These are phyloP conservation scores for Rhinogobio ventralis DNA, from an alignment of 2,797 vertebrate genomes.

Conservation along the genomic window DNA sequence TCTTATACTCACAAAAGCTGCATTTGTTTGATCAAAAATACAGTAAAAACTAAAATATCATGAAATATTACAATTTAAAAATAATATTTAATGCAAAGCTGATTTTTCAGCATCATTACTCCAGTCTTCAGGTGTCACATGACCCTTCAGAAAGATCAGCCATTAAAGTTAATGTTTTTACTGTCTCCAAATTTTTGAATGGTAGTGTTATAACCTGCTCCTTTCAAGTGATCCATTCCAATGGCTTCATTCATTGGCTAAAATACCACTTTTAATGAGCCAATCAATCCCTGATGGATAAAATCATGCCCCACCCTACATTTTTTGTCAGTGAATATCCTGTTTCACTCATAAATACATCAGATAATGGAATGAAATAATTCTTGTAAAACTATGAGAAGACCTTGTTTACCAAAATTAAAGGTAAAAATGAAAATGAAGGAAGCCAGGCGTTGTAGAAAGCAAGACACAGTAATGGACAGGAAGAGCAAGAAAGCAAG, in stretches of 20 bases:
- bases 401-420: background rate
- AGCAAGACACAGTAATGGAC: background rate
- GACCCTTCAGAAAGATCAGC: background rate
- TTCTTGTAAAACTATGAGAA: background rate
- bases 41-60: too few relatives aligned
- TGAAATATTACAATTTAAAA: too few relatives aligned
- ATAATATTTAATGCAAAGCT: background rate
- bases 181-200: too few relatives aligned
- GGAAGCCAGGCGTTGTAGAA: background rate
- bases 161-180: background rate
- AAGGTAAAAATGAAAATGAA: background rate
- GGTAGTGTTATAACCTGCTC: background rate
- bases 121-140: background rate
- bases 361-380: background rate
- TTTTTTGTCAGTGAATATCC: background rate
- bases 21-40: too few relatives aligned
- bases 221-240: background rate
- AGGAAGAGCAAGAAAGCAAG: conserved; percentile 46
- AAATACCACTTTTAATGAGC: background rate
- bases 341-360: background rate
- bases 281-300: background rate
- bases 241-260: background rate
- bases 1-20: too few relatives aligned
- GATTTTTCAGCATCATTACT: background rate
- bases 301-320: background rate